Base-by-base conservation (phyloP, 1,140 invertebrate genomes). In the Caligus rogercresseyi region DNA sequence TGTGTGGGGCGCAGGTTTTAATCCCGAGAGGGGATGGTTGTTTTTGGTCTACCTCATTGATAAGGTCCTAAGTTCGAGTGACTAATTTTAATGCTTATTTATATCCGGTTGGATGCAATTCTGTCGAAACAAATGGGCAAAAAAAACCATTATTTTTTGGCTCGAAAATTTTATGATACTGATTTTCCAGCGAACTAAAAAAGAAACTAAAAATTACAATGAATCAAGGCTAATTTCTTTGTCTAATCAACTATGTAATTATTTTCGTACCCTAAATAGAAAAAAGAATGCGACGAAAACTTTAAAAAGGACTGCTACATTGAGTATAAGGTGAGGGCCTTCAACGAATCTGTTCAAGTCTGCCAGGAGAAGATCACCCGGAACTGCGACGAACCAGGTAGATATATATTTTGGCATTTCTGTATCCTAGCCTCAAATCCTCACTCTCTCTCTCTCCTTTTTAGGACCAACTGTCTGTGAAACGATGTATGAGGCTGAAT, bases 271-370 rank as follows among this genome's bases (percentile, higher is more conserved):
- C 19, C 3, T 54, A 11, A 7, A 21, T 20, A 54, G 53, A 21
- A 60, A 24, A 24, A 60, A 26, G 58, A 60, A 43, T 60, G 58
- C 24, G 58, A 60, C 4, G 58, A 60, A 16, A 60, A 60, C 26
- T 60, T 56, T 23, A 56, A 21, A 20, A 56, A 56, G 54, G 24
- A 56, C 54, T 56, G 54, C 54, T 56, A 56, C 25, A 62, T 62
- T 21, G 19, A 62, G 24, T 62, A 62, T 26, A 43, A 60, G 24
- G 24, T 20, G 15, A 43, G 18, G n/a, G 58, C 58, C 2, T 60
- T 60, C 25, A 43, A 60, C 21, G 58, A 60, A 26, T n/a, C 58
- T 15, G 58, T 60, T 18, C 24, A 43, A 24, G 31, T 62, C 20
- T 62, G 60, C 60, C 20, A 56, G n/a, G 54, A 56, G 54, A 56